Conservation (phyloP, 2,888 invertebrate genomes). For the Thereva nobilitata region DNA sequence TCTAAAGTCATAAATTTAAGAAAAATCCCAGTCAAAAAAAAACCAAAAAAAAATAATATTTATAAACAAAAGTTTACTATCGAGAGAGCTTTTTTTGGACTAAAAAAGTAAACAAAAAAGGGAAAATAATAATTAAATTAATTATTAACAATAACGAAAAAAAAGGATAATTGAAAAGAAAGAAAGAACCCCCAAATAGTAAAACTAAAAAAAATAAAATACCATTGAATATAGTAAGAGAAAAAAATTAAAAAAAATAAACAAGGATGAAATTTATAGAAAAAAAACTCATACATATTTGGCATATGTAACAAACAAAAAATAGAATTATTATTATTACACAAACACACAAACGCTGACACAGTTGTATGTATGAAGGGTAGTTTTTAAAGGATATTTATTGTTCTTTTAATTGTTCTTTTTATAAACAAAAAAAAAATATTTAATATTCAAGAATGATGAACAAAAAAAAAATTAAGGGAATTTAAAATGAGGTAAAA, state of each 20-base stretch:
- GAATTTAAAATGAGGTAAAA: too few species aligned
- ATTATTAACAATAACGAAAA: neutral
- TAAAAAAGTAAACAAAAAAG: conserved; percentile 8
- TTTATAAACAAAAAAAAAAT: too few species aligned
- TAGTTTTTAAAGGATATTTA: conserved; percentile 31
- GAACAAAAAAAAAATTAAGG: too few species aligned
- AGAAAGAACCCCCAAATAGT: conserved; percentile 17
- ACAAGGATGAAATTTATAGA: conserved; percentile 22
- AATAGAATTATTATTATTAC: too few species aligned
- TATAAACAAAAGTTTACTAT: too few species aligned
- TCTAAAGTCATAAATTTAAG: conserved; percentile 11
- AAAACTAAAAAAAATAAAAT: conserved; percentile 10
- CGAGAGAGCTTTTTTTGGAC: too few species aligned
- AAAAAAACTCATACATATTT: too few species aligned
- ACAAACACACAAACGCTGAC: neutral
- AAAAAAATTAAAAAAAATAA: conserved; percentile 7
- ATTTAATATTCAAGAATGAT: too few species aligned
- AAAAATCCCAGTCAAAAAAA: too few species aligned
- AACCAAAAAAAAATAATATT: too few species aligned
- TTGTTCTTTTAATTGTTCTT: conserved; percentile 8
- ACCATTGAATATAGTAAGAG: conserved; percentile 7
- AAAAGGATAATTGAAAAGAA: neutral
- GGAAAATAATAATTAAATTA: conserved; percentile 16
- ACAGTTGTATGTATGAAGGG: conserved; percentile 13
- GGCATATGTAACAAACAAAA: too few species aligned